Evolutionary conservation across 2,797 vertebrate species (phyloP), one percentile per base, ranked within the genome.

Genomic region (Platalea minor): DNA sequence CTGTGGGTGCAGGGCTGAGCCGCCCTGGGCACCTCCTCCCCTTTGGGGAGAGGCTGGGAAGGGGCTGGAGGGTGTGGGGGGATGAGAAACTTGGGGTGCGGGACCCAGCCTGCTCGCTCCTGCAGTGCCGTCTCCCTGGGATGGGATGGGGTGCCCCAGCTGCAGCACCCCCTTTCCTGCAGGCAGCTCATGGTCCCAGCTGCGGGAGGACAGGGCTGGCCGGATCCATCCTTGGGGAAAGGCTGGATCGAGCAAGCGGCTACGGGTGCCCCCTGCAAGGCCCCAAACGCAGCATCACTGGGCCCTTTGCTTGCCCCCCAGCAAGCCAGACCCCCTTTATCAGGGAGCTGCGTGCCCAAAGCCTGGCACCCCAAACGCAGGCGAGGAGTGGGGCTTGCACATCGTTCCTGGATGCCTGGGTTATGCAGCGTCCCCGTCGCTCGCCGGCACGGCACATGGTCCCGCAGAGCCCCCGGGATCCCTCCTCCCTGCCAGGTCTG

Each of bases 381-480:
- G 51, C 72, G 39, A 39, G 33, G 26, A 81, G 24, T 4, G 2
- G 6, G 56, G 48, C 0, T 2, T 5, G 31, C 37, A 31, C 4
- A 2, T 28, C 50, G 15, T 10, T 56, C 45, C 48, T 25, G 35
- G 73, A 21, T 1, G 10, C 19, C 46, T 16, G 37, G 4, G 23
- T 70, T 26, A 33, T 0, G 15, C 54, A 50, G 65, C 63, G 24
- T 19, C 9, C 10, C 39, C 1, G 9, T 88, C 3, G 2, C 43
- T 64, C 1, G 0, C 61, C 33, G 53, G 13, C 35, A 5, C 0
- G 0, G 29, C 15, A 28, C 29, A 13, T 2, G 33, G 72, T 43
- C 59, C 72, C 4, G 2, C n/a, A 26, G 61, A 76, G 8, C 41
- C 64, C 31, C 33, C 6, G 3, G 29, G 41, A 50, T 37, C 61